A percentile compares a stretch with the other conserved stretches of the same genome.
Conservation (phyloP, 2,113 vertebrate species). For the Helogale parvula region DNA sequence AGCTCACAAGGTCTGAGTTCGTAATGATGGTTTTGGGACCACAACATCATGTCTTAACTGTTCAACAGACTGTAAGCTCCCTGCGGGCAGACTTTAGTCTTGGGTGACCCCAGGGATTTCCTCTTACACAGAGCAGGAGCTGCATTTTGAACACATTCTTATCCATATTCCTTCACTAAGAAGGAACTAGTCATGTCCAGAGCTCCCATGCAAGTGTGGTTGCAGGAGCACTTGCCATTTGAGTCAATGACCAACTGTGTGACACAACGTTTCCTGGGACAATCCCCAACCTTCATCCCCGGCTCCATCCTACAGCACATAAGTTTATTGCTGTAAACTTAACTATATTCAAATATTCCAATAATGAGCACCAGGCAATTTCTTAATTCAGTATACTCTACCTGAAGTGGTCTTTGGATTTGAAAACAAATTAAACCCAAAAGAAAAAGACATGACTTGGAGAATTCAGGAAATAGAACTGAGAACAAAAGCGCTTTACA, state of each 20-base stretch:
- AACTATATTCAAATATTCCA: constrained; percentile 32
- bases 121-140: background rate
- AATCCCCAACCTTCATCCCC: background rate
- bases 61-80: background rate
- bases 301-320: constrained; percentile 14
- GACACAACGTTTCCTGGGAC: constrained; percentile 26
- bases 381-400: constrained; percentile 42
- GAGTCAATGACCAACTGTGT: background rate
- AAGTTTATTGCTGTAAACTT: background rate
- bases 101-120: background rate
- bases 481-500: background rate
- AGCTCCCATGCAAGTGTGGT: background rate
- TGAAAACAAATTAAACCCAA: constrained; percentile 56
- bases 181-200: background rate
- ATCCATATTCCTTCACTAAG: background rate
- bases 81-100: background rate
- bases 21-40: background rate
- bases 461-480: background rate
- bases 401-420: constrained; percentile 31
- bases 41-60: background rate
- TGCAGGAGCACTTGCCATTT: background rate
- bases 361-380: constrained; percentile 41
- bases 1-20: accelerated
- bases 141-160: background rate
- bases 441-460: constrained; percentile 41